Conservation (phyloP, 2,888 invertebrate species). For the Heliconius charithonia region DNA sequence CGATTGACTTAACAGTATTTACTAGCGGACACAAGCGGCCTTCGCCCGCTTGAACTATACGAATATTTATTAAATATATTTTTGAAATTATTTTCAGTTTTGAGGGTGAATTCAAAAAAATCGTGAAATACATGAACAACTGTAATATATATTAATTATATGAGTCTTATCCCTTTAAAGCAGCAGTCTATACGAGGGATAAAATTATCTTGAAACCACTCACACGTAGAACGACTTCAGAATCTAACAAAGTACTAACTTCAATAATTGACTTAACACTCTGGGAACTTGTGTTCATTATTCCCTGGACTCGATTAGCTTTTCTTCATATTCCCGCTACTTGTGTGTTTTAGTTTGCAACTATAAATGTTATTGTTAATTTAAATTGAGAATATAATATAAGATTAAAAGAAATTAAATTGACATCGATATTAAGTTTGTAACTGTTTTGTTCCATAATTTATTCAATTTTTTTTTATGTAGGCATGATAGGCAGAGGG, state of each 20-base stretch:
- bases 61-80: too few relatives aligned
- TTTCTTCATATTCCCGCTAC: conserved; percentile 28
- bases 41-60: too few relatives aligned
- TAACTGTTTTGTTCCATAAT: too few relatives aligned
- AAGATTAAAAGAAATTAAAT: too few relatives aligned
- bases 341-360: not conserved
- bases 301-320: conserved; percentile 45
- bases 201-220: conserved; percentile 42
- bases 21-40: too few relatives aligned
- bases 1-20: not conserved
- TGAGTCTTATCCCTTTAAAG: conserved; percentile 6
- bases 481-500: too few relatives aligned
- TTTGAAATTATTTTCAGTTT: too few relatives aligned
- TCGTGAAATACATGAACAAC: too few relatives aligned
- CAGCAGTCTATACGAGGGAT: conserved; percentile 30
- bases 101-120: too few relatives aligned
- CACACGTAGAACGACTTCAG: conserved; percentile 41
- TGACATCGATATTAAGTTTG: too few relatives aligned
- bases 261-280: conserved; percentile 45
- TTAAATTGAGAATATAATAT: not conserved
- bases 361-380: not conserved
- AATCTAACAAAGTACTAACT: conserved; percentile 47
- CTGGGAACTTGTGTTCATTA: conserved; percentile 53
- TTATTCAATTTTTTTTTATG: too few relatives aligned
- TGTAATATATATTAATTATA: too few relatives aligned